phyloP scores from a whole-genome alignment of 2,888 invertebrate genomes.

The Diarsia rubi region DNA sequence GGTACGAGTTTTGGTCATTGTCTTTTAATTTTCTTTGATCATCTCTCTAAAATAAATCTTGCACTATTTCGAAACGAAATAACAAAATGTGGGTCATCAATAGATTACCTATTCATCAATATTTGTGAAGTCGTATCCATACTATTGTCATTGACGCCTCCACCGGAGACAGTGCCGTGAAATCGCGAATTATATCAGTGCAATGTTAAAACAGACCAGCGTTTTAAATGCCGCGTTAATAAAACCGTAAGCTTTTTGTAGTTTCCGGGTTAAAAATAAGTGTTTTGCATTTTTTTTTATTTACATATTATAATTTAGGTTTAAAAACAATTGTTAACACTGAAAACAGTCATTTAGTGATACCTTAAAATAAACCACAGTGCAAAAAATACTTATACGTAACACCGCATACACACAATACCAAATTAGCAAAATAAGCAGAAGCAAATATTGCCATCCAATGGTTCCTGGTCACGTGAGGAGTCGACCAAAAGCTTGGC shows the following conservation, averaged over 20 bases:
- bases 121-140: conserved; percentile 67
- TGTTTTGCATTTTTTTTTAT: neutral
- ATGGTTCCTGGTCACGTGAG: too few relatives aligned
- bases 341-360: too few relatives aligned
- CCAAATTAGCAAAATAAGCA: too few relatives aligned
- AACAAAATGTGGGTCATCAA: neutral
- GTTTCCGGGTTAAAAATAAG: neutral
- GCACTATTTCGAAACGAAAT: neutral
- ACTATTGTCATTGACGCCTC: conserved; percentile 55
- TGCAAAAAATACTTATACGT: too few relatives aligned
- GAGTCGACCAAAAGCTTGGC: too few relatives aligned
- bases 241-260: neutral
- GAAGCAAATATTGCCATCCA: too few relatives aligned
- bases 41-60: neutral
- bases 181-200: conserved; percentile 74
- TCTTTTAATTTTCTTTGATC: neutral
- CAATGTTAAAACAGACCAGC: conserved; percentile 60
- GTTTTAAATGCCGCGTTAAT: conserved; percentile 50
- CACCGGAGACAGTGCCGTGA: conserved; percentile 71
- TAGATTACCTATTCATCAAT: neutral
- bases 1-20: too few relatives aligned
- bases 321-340: too few relatives aligned
- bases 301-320: too few relatives aligned
- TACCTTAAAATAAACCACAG: too few relatives aligned
- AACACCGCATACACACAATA: too few relatives aligned